Percentiles rank a stretch among this genome's conserved stretches.
Conservation (phyloP, 2,113 vertebrate genomes). For the Scatophagus argus region DNA sequence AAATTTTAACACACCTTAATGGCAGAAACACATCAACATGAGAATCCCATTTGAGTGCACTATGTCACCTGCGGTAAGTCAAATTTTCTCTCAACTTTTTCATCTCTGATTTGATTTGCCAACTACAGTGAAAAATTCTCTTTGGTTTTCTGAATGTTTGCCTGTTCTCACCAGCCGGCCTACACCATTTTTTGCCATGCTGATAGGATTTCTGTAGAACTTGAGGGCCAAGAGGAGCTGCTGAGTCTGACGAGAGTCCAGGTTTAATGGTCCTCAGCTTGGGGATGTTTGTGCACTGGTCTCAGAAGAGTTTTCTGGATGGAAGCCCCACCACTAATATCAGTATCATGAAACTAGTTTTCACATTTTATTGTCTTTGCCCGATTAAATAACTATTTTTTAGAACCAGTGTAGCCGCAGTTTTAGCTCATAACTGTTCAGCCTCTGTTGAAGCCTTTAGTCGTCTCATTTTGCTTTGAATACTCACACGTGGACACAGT, state of each 20-base stretch:
- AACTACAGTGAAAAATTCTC: not conserved
- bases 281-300: slow-evolving; percentile 36
- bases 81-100: not conserved
- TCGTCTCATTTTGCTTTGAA: slow-evolving; percentile 38
- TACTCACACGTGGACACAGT: slow-evolving; percentile 5
- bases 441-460: slow-evolving; percentile 17
- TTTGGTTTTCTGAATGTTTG: slow-evolving; percentile 8
- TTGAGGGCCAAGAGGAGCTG: slow-evolving; percentile 12
- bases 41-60: slow-evolving; percentile 18
- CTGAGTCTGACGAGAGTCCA: slow-evolving; percentile 29
- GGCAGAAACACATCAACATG: not conserved
- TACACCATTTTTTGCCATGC: not conserved
- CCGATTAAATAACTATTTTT: slow-evolving; percentile 43
- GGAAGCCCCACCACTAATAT: slow-evolving; percentile 21
- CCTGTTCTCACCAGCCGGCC: not conserved
- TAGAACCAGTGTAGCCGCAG: not conserved
- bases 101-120: not conserved
- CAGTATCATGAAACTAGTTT: slow-evolving; percentile 23
- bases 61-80: slow-evolving; percentile 17
- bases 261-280: slow-evolving; percentile 45
- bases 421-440: not conserved
- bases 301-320: slow-evolving; percentile 37
- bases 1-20: slow-evolving; percentile 8
- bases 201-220: slow-evolving; percentile 12
- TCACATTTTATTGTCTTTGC: slow-evolving; percentile 41